Percentiles rank a stretch among this genome's conserved stretches.
Conservation (phyloP, 2,797 vertebrate species). For the Crenuchus spilurus region DNA sequence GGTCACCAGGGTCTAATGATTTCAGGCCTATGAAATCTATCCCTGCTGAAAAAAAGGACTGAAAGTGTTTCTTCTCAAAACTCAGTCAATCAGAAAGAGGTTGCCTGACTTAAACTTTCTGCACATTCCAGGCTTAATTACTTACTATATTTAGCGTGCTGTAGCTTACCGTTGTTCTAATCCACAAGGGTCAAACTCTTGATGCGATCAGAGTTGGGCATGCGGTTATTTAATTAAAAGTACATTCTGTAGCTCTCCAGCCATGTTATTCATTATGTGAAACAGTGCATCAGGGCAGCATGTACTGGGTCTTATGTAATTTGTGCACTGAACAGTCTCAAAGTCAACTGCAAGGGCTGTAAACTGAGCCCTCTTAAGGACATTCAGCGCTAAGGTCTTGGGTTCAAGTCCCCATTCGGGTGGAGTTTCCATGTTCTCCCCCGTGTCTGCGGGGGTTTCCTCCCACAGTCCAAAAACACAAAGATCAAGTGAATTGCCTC, state of each 20-base stretch:
- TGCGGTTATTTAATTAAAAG: slow-evolving; percentile 11
- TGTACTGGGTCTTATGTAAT: not conserved
- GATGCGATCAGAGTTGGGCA: not conserved
- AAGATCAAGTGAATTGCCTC: too few species aligned
- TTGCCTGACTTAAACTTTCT: not conserved
- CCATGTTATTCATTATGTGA: slow-evolving; percentile 3
- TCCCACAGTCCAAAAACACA: too few species aligned
- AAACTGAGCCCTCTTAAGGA: slow-evolving; percentile 8
- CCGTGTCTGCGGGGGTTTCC: too few species aligned
- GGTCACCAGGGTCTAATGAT: not conserved
- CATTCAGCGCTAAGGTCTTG: too few species aligned
- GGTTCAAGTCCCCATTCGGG: too few species aligned
- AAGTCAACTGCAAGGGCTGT: not conserved
- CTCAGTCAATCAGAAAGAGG: not conserved
- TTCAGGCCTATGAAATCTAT: not conserved
- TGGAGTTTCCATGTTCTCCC: too few species aligned
- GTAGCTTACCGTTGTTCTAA: not conserved
- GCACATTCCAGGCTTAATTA: not conserved
- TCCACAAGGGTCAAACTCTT: slow-evolving; percentile 5
- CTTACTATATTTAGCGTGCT: slow-evolving; percentile 4
- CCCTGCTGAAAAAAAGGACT: not conserved
- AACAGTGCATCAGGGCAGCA: not conserved
- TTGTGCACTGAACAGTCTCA: not conserved
- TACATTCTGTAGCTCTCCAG: not conserved
- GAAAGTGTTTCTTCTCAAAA: not conserved